Percentiles rank a stretch among this genome's conserved stretches.
Conservation (phyloP, 1,140 invertebrate genomes). For the Phocides pigmalion region DNA sequence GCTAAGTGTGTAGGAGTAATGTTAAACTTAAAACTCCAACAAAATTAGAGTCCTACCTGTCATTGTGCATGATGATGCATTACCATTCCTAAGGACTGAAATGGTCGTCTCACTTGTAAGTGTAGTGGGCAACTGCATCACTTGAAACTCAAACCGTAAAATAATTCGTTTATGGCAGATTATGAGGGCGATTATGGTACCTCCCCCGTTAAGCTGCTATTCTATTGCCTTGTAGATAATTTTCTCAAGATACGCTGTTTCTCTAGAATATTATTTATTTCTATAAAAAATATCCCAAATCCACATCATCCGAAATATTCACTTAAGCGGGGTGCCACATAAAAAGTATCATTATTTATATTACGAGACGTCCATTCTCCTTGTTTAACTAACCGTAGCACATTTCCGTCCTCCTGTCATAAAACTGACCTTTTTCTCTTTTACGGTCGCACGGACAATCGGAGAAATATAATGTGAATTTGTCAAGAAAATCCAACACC, state of each 20-base stretch:
- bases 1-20: no score
- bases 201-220: no score
- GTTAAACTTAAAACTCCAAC: no score
- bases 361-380: constrained; percentile 65
- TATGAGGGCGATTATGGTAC: no score
- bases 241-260: not conserved
- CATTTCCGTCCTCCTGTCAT: constrained; percentile 60
- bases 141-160: no score
- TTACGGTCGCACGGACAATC: constrained; percentile 63
- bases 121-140: no score
- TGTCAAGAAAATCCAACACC: constrained; percentile 72
- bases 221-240: no score
- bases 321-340: constrained; percentile 39
- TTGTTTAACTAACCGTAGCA: constrained; percentile 73
- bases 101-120: no score
- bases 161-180: no score
- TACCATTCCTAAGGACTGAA: no score
- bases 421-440: constrained; percentile 70
- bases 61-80: no score
- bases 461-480: constrained; percentile 70
- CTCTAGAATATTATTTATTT: not conserved
- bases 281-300: constrained; percentile 12
- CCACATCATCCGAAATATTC: constrained; percentile 40
- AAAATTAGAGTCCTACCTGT: no score
- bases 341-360: constrained; percentile 60